These are phyloP conservation scores for Trachythela sp. DNA, from an alignment of 64 coral and sea anemone species.

Conservation along the genomic window DNA sequence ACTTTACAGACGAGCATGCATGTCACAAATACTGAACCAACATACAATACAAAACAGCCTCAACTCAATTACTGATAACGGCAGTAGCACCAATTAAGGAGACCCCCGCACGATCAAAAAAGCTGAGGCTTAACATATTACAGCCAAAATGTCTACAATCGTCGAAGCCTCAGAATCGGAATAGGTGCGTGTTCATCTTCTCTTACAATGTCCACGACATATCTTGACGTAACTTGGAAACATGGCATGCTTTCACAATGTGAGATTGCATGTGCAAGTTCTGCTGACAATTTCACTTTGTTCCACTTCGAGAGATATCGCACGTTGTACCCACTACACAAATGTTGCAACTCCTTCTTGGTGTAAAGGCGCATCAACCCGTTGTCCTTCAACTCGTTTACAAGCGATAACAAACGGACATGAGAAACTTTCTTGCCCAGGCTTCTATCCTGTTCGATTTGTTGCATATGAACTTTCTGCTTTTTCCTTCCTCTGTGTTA, in stretches of 20 bases:
- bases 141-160: not conserved
- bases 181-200: not conserved
- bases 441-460: not conserved
- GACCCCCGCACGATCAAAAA: too few species aligned
- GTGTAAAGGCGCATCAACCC: not conserved
- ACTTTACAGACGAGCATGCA: too few species aligned
- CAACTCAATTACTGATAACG: too few species aligned
- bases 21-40: too few species aligned
- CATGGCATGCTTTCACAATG: not conserved
- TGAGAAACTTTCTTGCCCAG: not conserved
- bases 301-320: not conserved
- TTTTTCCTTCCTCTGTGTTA: not conserved
- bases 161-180: not conserved
- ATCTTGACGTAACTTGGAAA: not conserved
- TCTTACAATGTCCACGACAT: not conserved
- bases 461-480: not conserved
- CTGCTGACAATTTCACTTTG: not conserved
- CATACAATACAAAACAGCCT: too few species aligned
- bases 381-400: not conserved
- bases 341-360: not conserved
- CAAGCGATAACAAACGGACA: not conserved
- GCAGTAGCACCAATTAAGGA: too few species aligned
- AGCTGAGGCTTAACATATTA: too few species aligned
- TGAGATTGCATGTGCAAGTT: not conserved
- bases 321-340: not conserved